These are phyloP conservation scores for Callipepla californica DNA, from an alignment of 2,113 vertebrate species.

Conservation along the genomic window DNA sequence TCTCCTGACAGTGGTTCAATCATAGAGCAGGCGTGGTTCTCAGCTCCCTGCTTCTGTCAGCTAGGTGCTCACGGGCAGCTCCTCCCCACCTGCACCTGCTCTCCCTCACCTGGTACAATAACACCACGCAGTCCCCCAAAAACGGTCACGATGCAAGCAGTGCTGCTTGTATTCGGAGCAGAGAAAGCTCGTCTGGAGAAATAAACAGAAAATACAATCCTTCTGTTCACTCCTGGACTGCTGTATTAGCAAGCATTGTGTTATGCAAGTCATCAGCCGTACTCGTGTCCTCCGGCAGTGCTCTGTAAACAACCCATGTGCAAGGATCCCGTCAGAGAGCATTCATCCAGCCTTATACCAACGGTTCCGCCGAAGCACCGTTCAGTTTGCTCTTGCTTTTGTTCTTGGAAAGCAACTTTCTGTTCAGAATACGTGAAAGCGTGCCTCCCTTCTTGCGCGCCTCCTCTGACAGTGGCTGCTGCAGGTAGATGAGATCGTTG, in stretches of 20 bases:
- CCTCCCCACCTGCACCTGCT: background rate
- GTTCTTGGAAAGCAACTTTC: conserved; percentile 83
- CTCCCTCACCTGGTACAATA: background rate
- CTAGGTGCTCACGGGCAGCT: background rate
- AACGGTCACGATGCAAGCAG: background rate
- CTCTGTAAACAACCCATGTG: conserved; percentile 68
- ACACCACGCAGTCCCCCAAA: background rate
- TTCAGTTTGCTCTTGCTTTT: conserved; percentile 84
- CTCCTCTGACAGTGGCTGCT: conserved; percentile 82
- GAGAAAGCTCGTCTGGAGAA: background rate
- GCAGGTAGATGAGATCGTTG: conserved; percentile 93
- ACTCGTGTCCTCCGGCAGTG: conserved; percentile 9
- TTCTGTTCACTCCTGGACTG: background rate
- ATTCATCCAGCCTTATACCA: background rate
- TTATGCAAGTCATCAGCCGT: background rate
- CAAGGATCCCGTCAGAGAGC: background rate
- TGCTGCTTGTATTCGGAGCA: background rate
- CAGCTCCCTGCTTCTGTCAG: background rate
- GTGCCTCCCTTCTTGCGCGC: conserved; percentile 85
- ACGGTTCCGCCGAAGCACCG: conserved; percentile 62
- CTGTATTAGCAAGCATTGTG: background rate
- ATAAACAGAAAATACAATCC: background rate
- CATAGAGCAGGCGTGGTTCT: background rate
- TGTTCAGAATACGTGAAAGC: conserved; percentile 86
- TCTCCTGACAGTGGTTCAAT: background rate